Evolutionary conservation across 2,797 vertebrate genomes (phyloP), one percentile per base, ranked within the genome.

Genomic region (Setipinna tenuifilis): DNA sequence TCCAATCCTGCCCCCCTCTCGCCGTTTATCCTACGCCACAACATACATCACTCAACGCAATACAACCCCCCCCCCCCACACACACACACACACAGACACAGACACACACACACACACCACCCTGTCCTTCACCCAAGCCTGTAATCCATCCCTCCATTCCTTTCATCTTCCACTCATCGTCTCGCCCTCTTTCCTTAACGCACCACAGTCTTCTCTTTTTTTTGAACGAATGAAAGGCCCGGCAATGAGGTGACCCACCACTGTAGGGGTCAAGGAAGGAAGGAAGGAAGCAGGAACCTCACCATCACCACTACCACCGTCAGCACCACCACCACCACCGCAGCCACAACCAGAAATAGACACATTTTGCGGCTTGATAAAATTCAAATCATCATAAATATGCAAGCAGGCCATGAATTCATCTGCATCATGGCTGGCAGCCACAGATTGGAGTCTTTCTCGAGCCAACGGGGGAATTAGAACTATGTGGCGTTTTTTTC

Each of bases 371-470:
- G 6, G 68, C 68, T 75, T 75, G 68, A 75, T 75, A 41, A 75
- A 17, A 75, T 75, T 75, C 68, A 75, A 75, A 82, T 81, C 46
- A 54, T 23, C n/a, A 21, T 31, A 85, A 50, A 68, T 82, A 81
- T 82, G 84, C 80, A 82, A 82, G 61, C 84, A 82, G 82, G 65
- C 21, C 57, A 62, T 31, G 21, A 82, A 82, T 82, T 85, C 84
- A 85, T 85, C 84, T 35, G 68, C 31, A 28, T 75, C 68, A 75
- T 16, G 28, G 28, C 68, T 62, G 58, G 59, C 44, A 61, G 62
- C 31, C 28, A 35, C 10, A 35, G 58, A 75, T 75, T 75, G 68
- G 68, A 75, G 28, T 35, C 31, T 31, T 17, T 41, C 68, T 41
- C 28, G 6, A 35, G 28, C 68, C 68, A 75, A 35, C 4, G 14